Base-by-base conservation (phyloP, 2,113 vertebrate genomes). In the Hucho hucho region DNA sequence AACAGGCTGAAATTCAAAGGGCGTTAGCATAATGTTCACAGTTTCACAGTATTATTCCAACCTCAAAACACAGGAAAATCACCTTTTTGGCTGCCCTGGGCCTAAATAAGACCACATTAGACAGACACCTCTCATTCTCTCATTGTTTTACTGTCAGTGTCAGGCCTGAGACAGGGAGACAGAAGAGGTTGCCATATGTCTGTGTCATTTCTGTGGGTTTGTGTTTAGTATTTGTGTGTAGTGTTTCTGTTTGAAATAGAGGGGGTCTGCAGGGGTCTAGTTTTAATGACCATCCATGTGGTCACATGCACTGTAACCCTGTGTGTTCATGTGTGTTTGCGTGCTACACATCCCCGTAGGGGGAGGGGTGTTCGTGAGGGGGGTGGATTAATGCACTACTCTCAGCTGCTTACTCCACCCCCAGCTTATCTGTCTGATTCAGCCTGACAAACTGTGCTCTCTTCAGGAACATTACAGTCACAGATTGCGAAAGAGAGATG, bases 391-490 rank as follows among this genome's bases (percentile, higher is more conserved):
- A 91, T 90, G 85, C 69, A 28, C 82, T 81, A 69, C 86, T 89
- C 88, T 87, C 87, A 83, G 82, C 88, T 86, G 89, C 81, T 90
- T 91, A 84, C 90, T 43, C 37, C 37, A 43, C 37, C 37, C 37
- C 37, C 37, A 43, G 37, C 37, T 89, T 89, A 85, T 92, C 90
- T 82, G 83, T 91, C 89, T 91, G 90, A 91, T 90, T 90, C 85
- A 87, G 82, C 75, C 80, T 90, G 90, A 91, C 89, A 88, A 86
- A 81, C 87, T 84, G 83, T 81, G 83, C 87, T 92, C 89, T 88
- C 87, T 87, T 91, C 86, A 87, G 86, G 82, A 90, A 88, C 86
- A 90, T 92, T 90, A 90, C 86, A 89, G 81, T 82, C 87, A 85
- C 84, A 87, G 81, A 83, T 87, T 89, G 77, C 84, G 86, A 69